These are phyloP conservation scores for Nematopogon swammerdamellus DNA, from an alignment of 2,888 invertebrate genomes.

Conservation along the genomic window DNA sequence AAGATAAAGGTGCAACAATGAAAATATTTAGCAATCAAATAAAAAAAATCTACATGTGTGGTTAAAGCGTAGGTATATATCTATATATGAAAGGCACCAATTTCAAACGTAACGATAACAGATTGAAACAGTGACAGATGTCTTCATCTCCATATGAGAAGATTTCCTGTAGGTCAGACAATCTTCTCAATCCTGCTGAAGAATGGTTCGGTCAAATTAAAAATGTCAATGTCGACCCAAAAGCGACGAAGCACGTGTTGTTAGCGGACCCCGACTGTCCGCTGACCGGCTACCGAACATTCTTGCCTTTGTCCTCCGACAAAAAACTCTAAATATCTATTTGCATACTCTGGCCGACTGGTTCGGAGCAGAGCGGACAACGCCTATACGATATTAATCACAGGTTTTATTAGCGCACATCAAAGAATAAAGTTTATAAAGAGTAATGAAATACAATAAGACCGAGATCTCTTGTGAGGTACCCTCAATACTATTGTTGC, in stretches of 20 bases:
- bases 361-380: slow-evolving; percentile 19
- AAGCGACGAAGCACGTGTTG: background rate
- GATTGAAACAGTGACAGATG: background rate
- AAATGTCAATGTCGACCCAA: background rate
- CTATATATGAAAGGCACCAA: no score
- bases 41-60: no score
- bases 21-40: no score
- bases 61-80: no score
- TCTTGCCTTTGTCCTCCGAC: slow-evolving; percentile 29
- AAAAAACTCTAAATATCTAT: slow-evolving; percentile 20
- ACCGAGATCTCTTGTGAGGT: slow-evolving; percentile 56
- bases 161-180: background rate
- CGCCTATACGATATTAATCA: slow-evolving; percentile 55
- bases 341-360: slow-evolving; percentile 45
- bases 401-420: slow-evolving; percentile 58
- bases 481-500: slow-evolving; percentile 56
- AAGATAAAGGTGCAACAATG: no score
- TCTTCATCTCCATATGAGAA: background rate
- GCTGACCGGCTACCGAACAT: slow-evolving; percentile 25
- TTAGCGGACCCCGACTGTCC: background rate
- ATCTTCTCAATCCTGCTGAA: background rate
- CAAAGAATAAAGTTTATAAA: slow-evolving; percentile 34
- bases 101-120: no score
- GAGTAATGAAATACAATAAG: slow-evolving; percentile 25
- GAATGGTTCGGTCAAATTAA: background rate